Evolutionary conservation across 2,113 vertebrate species (phyloP).

Genomic region (Rhinichthys klamathensis): DNA sequence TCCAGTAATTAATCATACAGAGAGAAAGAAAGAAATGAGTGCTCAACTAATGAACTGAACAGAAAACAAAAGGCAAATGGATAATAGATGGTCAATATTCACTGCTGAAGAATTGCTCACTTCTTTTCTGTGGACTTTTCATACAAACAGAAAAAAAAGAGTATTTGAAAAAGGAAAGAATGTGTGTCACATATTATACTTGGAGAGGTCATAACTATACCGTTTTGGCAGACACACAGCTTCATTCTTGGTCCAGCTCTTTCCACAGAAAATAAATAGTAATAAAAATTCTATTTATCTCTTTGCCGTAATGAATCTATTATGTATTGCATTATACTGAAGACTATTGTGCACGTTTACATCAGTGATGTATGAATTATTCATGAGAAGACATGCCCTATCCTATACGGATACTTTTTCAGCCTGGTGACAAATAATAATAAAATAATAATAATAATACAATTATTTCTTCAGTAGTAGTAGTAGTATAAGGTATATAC

Average conservation of each 20-base stretch:
- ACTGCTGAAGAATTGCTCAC: background rate
- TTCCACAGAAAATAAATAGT: background rate
- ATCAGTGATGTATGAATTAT: too few species aligned
- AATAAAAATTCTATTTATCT: too few species aligned
- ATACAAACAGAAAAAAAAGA: background rate
- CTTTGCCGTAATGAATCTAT: background rate
- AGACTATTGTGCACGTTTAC: too few species aligned
- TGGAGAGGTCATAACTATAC: background rate
- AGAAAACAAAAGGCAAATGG: slow-evolving; percentile 22
- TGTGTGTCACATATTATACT: background rate
- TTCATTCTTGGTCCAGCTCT: background rate
- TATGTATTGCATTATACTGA: background rate
- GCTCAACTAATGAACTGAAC: slow-evolving; percentile 41
- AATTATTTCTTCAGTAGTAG: too few species aligned
- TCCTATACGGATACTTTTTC: too few species aligned
- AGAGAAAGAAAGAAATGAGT: slow-evolving; percentile 25
- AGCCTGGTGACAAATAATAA: too few species aligned
- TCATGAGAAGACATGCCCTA: too few species aligned
- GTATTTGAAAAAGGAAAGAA: background rate
- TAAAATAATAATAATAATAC: too few species aligned
- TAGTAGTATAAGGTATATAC: too few species aligned
- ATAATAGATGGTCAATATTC: slow-evolving; percentile 12
- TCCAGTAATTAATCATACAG: slow-evolving; percentile 27
- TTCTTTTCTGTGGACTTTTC: background rate
- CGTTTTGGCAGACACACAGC: background rate